Evolutionary conservation across 2,888 invertebrate species (phyloP).

Genomic region (Orchestes rusci): DNA sequence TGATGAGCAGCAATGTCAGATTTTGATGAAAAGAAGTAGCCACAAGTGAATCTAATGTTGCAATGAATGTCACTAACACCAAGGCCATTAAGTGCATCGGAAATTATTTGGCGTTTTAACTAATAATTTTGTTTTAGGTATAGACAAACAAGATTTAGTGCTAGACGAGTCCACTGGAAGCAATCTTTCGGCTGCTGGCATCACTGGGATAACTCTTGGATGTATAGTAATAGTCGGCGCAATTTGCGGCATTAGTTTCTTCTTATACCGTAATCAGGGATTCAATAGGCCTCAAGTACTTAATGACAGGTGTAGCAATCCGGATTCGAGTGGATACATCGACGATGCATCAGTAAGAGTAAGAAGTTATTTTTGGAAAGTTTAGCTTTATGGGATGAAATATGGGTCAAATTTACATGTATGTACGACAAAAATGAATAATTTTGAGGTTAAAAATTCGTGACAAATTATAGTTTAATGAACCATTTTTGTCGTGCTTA

Average conservation of each 20-base stretch:
- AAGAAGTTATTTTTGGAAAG: constrained; percentile 40
- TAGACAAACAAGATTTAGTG: constrained; percentile 25
- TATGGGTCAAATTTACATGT: background rate
- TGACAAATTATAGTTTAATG: no score
- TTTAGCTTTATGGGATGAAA: constrained; percentile 13
- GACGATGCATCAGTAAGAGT: constrained; percentile 82
- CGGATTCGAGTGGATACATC: constrained; percentile 79
- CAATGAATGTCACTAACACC: no score
- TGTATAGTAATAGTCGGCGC: constrained; percentile 57
- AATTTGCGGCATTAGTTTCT: constrained; percentile 59
- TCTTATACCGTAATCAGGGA: constrained; percentile 63
- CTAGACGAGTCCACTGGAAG: constrained; percentile 23
- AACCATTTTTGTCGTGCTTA: no score
- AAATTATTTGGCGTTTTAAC: no score
- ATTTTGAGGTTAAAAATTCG: no score
- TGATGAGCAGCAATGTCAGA: background rate
- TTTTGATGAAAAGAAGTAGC: no score
- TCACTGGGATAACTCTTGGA: constrained; percentile 63
- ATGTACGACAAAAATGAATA: no score
- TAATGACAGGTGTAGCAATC: constrained; percentile 75
- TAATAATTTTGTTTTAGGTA: constrained; percentile 10
- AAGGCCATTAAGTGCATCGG: no score
- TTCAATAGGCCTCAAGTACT: constrained; percentile 78
- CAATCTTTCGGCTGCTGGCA: constrained; percentile 43
- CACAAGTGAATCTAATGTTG: no score